Evolutionary conservation across 2,113 vertebrate species (phyloP).

Genomic region (Hepsetus odoe): DNA sequence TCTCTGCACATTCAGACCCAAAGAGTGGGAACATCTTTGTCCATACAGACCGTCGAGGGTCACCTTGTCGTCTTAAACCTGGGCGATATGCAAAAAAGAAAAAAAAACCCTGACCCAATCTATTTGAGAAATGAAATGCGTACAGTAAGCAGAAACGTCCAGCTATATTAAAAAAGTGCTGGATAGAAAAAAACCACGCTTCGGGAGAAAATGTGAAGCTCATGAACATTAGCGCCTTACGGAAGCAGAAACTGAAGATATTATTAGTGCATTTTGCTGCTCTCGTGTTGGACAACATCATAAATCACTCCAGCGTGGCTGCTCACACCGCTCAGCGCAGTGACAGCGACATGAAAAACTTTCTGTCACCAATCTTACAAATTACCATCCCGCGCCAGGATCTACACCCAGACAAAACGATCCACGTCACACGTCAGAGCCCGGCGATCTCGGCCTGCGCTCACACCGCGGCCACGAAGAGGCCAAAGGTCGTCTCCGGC

Average conservation of each 20-base stretch:
- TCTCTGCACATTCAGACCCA: background rate
- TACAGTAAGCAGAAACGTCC: conserved; percentile 31
- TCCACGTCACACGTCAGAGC: background rate
- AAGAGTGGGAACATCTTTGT: conserved; percentile 4
- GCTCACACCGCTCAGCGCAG: conserved; percentile 20
- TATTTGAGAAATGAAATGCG: conserved; percentile 29
- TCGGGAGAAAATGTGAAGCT: conserved; percentile 33
- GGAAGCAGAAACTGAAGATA: conserved; percentile 31
- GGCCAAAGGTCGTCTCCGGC: too few relatives aligned
- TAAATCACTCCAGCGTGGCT: conserved; percentile 52
- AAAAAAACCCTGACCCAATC: conserved; percentile 25
- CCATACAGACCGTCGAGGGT: conserved; percentile 23
- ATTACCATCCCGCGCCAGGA: background rate
- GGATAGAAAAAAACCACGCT: conserved; percentile 27
- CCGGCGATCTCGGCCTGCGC: background rate
- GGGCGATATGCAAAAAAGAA: conserved; percentile 9
- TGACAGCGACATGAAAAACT: background rate
- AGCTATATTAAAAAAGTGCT: conserved; percentile 44
- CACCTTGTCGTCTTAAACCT: conserved; percentile 19
- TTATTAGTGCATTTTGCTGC: conserved; percentile 42
- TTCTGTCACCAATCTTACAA: background rate
- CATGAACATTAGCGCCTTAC: conserved; percentile 41
- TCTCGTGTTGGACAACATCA: conserved; percentile 47
- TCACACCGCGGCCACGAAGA: background rate
- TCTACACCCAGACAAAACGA: background rate